Evolutionary conservation across 1,140 invertebrate genomes (phyloP).

Genomic region (Laupala kohalensis): DNA sequence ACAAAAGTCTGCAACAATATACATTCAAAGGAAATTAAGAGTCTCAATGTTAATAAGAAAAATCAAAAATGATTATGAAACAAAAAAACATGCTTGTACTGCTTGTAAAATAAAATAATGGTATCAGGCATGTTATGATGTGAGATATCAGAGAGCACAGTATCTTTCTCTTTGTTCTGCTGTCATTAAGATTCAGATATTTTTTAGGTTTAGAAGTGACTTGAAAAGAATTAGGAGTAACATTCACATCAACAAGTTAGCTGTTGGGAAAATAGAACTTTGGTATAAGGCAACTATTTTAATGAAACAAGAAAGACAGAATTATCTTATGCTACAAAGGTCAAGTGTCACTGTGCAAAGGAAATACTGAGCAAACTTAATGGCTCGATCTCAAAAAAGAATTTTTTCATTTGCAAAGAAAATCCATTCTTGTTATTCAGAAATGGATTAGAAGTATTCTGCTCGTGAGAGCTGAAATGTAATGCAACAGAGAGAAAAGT

Average conservation of each 20-base stretch:
- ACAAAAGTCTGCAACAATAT: neutral
- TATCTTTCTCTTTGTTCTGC: neutral
- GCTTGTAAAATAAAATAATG: neutral
- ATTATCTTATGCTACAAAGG: constrained; percentile 22
- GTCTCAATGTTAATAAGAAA: neutral
- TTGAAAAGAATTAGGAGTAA: constrained; percentile 9
- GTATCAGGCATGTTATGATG: constrained; percentile 16
- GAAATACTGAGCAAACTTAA: neutral
- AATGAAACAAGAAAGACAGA: constrained; percentile 10
- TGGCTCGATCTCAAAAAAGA: neutral
- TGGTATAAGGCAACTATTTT: constrained; percentile 11
- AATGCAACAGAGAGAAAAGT: constrained; percentile 17
- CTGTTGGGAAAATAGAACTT: constrained; percentile 19
- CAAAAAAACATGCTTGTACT: neutral
- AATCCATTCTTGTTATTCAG: constrained; percentile 29
- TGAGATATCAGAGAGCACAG: constrained; percentile 24
- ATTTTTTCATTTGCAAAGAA: constrained; percentile 8
- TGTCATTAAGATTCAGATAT: constrained; percentile 3
- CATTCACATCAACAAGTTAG: constrained; percentile 9
- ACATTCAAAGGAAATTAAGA: neutral
- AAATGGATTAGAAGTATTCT: constrained; percentile 30
- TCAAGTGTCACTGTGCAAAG: neutral
- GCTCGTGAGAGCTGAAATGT: constrained; percentile 23
- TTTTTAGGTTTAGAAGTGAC: constrained; percentile 17
- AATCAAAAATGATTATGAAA: neutral